phyloP scores from a whole-genome alignment of 2,888 invertebrate genomes.

The Incurvaria masculella region DNA sequence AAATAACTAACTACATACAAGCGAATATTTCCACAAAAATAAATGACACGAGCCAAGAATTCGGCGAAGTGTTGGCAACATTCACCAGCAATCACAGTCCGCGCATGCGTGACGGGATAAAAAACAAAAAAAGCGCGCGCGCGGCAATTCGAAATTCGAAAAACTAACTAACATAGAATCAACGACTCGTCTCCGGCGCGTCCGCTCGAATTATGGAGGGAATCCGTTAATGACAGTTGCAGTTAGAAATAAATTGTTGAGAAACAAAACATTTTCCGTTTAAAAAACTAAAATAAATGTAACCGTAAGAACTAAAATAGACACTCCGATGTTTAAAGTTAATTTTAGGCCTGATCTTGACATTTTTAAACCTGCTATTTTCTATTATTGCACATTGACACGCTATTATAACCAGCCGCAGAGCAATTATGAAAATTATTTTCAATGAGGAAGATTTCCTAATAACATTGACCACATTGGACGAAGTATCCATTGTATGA shows the following conservation, averaged over 20 bases:
- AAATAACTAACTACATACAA: neutral
- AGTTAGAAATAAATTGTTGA: neutral
- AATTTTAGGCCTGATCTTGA: too few relatives aligned
- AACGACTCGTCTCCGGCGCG: neutral
- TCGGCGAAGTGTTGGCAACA: neutral
- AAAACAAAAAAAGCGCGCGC: neutral
- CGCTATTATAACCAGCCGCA: too few relatives aligned
- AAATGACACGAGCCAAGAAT: neutral
- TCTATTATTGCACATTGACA: too few relatives aligned
- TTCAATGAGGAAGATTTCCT: too few relatives aligned
- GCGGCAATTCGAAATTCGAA: neutral
- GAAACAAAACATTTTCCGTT: neutral
- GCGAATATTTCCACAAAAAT: neutral
- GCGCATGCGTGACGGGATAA: neutral
- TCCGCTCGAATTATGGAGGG: neutral
- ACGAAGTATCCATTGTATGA: too few relatives aligned
- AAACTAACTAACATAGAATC: too few relatives aligned
- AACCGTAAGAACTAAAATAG: neutral
- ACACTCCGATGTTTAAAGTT: neutral
- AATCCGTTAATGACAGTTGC: neutral
- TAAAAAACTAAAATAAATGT: neutral
- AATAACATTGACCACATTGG: too few relatives aligned
- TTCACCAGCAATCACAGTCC: neutral
- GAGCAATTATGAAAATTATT: too few relatives aligned
- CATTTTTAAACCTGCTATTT: too few relatives aligned